Evolutionary conservation across 2,888 invertebrate genomes (phyloP), one percentile per base, ranked within the genome.

Genomic region (Acleris literana): DNA sequence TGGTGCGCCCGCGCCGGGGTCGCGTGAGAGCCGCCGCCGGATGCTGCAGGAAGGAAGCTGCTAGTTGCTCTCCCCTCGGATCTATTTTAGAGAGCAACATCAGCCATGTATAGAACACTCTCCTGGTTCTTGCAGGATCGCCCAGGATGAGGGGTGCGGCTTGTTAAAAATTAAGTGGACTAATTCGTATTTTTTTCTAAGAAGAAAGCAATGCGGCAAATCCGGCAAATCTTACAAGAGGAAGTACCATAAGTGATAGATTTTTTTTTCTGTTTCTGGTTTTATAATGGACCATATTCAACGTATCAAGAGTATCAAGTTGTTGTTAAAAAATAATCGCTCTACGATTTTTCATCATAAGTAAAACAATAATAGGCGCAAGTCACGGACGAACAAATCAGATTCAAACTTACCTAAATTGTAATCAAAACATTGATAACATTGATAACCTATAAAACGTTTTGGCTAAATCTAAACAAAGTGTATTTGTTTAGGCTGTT

Each of bases 11-110:
- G 76, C 77, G 69, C 68, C 66, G 74, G 80, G 80, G 86, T 86
- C 88, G 90, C 90, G 92, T 92, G 92, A 87, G 92, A 92, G 80
- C 82, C 83, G 74, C 69, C 85, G 85, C 91, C 92, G 92, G 91
- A 92, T 88, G 92, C 80, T 88, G 85, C 87, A 91, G 92, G 92
- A 92, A 92, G 92, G 92, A 92, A 92, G 90, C 90, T 85, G 84
- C 92, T 88, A 90, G 91, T 92, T 92, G 92, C 86, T 76, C 87
- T 87, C 91, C 91, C 91, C 91, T 88, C 90, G 82, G 78, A 83
- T 90, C 92, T 92, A 92, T 92, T 92, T 92, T 88, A 91, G 87
- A 91, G 87, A 83, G 86, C 82, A 85, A 82, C 86, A 88, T 85
- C 82, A 84, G 84, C 82, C 81, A 81, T 84, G 84, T 78, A 83